phyloP scores from a whole-genome alignment of 2,888 invertebrate species.

The Drosophila longiperda region DNA sequence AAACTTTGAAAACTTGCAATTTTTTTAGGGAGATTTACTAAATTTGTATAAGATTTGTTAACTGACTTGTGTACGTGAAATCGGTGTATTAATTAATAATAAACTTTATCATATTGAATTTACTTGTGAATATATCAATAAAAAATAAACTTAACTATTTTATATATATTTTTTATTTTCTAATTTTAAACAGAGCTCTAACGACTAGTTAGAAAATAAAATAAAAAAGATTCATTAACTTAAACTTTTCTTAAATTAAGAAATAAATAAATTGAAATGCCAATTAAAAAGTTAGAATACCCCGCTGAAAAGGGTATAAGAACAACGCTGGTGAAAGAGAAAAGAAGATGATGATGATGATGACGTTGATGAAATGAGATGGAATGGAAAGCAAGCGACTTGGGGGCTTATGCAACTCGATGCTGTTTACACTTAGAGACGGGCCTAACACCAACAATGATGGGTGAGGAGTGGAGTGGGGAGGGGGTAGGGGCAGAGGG shows the following conservation, averaged over 20 bases:
- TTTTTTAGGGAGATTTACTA: not conserved
- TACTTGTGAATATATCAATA: not conserved
- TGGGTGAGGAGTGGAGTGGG: not conserved
- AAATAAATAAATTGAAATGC: not conserved
- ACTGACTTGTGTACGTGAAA: not conserved
- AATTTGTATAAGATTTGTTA: too few relatives aligned
- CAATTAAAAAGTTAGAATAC: not conserved
- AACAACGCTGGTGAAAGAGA: constrained; percentile 30
- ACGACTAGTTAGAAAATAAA: not conserved
- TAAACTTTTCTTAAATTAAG: not conserved
- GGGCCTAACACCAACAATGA: constrained; percentile 10
- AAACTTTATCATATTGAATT: not conserved
- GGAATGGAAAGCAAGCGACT: constrained; percentile 28
- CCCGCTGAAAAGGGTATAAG: constrained; percentile 1
- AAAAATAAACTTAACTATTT: not conserved
- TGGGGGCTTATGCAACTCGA: constrained; percentile 50
- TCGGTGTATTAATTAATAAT: not conserved
- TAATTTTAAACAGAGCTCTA: not conserved
- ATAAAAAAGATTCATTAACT: not conserved
- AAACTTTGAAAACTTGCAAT: not conserved
- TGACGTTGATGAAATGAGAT: constrained; percentile 45
- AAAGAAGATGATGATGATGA: constrained; percentile 39
- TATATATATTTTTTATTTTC: not conserved
- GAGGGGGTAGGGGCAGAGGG: not conserved
- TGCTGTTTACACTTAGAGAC: constrained; percentile 17